These are phyloP conservation scores for Cygnus buccinator DNA, from an alignment of 2,113 vertebrate genomes.

Conservation along the genomic window DNA sequence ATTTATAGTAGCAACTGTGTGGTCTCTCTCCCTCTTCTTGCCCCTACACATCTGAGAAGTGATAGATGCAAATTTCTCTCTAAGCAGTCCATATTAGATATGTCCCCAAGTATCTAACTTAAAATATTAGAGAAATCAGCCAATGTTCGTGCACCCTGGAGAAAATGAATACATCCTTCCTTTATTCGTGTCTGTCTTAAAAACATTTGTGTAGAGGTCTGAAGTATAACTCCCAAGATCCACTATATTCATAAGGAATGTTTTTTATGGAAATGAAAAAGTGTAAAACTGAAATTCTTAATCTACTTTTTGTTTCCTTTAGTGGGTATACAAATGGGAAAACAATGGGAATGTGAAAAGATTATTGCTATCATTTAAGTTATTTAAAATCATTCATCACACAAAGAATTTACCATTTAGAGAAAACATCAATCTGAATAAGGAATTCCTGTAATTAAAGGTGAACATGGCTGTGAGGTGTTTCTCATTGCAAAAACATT, in stretches of 20 bases:
- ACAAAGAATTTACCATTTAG: constrained; percentile 22
- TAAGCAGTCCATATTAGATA: background rate
- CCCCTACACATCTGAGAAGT: background rate
- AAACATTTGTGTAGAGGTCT: background rate
- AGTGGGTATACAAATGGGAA: background rate
- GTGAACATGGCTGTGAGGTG: background rate
- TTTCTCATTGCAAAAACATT: constrained; percentile 3
- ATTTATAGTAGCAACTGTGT: background rate
- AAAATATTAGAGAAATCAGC: background rate
- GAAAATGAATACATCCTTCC: background rate
- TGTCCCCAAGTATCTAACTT: background rate
- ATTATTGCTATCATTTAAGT: background rate
- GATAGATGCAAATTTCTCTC: background rate
- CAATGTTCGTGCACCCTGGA: background rate
- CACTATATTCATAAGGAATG: background rate
- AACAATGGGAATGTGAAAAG: background rate
- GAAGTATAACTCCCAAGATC: background rate
- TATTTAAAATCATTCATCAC: background rate
- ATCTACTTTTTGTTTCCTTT: background rate
- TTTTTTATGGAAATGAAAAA: background rate
- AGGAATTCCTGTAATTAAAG: constrained; percentile 40
- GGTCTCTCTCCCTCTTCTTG: background rate
- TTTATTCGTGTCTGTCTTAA: background rate
- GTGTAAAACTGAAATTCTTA: background rate
- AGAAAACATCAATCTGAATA: background rate